phyloP scores from a whole-genome alignment of 2,888 invertebrate genomes.

The Phytoseiulus persimilis region DNA sequence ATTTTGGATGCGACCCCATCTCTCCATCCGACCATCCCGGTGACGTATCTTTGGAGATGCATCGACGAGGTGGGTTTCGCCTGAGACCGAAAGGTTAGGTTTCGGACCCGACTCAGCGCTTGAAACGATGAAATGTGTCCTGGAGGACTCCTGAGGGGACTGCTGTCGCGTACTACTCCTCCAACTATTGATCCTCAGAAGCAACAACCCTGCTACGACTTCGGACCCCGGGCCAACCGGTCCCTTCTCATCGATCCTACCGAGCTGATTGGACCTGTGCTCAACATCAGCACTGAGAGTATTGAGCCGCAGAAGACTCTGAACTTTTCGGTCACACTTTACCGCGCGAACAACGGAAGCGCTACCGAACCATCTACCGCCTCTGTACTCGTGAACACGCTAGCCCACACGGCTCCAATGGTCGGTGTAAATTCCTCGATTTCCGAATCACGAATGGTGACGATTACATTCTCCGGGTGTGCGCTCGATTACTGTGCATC shows the following conservation, averaged over 20 bases:
- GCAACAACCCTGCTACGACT: conserved; percentile 28
- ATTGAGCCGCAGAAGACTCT: conserved; percentile 22
- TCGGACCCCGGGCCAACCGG: conserved; percentile 8
- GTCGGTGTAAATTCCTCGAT: background rate
- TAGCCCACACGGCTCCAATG: conserved; percentile 19
- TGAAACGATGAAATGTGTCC: too few species aligned
- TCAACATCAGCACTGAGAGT: conserved; percentile 32
- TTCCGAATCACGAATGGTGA: too few species aligned
- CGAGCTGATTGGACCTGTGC: background rate
- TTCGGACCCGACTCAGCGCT: background rate
- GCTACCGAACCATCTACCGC: conserved; percentile 29
- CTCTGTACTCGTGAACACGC: conserved; percentile 14
- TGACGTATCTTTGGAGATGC: conserved; percentile 20
- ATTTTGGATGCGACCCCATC: conserved; percentile 23
- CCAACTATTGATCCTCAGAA: too few species aligned
- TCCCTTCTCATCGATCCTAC: background rate
- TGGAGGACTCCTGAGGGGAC: too few species aligned
- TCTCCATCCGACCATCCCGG: conserved; percentile 9
- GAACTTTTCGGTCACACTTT: conserved; percentile 30
- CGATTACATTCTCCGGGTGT: too few species aligned
- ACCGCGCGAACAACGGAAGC: conserved; percentile 32
- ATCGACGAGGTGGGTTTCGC: conserved; percentile 20
- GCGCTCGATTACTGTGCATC: too few species aligned
- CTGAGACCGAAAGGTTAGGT: too few species aligned
- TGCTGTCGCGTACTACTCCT: too few species aligned